These are phyloP conservation scores for Diabrotica virgifera DNA, from an alignment of 1,140 invertebrate genomes.

Conservation along the genomic window DNA sequence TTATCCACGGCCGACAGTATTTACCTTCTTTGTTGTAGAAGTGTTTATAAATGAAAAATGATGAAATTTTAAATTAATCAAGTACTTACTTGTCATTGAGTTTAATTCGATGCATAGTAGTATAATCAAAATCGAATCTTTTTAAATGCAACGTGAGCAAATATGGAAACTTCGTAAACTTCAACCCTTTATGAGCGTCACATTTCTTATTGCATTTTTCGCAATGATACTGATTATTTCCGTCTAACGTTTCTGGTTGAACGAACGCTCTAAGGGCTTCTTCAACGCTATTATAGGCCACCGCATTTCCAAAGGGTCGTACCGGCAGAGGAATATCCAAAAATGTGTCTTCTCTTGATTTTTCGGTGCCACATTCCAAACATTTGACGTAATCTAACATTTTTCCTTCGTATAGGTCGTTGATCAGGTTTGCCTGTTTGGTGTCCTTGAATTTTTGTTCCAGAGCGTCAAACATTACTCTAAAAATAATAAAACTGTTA, in stretches of 20 bases:
- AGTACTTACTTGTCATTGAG: constrained; percentile 80
- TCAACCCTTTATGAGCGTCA: constrained; percentile 88
- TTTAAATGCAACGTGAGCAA: constrained; percentile 85
- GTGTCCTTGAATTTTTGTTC: constrained; percentile 85
- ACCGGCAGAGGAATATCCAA: constrained; percentile 88
- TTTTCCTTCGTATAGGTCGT: constrained; percentile 69
- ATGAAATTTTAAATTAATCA: neutral
- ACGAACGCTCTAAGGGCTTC: constrained; percentile 85
- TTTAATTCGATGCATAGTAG: constrained; percentile 83
- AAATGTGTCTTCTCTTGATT: constrained; percentile 80
- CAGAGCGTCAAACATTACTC: constrained; percentile 90
- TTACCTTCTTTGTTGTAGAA: too few species aligned
- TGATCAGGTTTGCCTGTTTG: constrained; percentile 80
- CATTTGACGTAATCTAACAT: constrained; percentile 93
- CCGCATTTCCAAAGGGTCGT: constrained; percentile 75
- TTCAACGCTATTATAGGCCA: constrained; percentile 79
- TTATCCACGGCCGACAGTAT: too few species aligned
- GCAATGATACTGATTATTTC: constrained; percentile 88
- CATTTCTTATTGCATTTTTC: constrained; percentile 86
- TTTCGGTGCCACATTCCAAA: constrained; percentile 81
- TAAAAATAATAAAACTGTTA: constrained; percentile 28
- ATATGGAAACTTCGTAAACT: constrained; percentile 87
- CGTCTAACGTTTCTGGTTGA: constrained; percentile 80
- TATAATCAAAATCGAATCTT: constrained; percentile 89
- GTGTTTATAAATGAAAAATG: neutral